phyloP scores from a whole-genome alignment of 2,888 invertebrate species.

The Nasonovia ribisnigri region DNA sequence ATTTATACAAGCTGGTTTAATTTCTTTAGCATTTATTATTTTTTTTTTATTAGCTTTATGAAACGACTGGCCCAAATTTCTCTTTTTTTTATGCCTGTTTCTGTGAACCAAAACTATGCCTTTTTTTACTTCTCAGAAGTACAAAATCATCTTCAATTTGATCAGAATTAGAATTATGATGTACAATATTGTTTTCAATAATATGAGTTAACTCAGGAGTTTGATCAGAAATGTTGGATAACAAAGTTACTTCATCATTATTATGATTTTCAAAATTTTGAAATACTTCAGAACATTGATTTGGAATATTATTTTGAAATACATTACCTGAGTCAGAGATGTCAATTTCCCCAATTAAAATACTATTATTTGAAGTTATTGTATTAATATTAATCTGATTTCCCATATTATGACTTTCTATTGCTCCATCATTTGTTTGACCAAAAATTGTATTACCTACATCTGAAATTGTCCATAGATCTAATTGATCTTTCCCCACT shows the following conservation, averaged over 20 bases:
- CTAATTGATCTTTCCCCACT: not conserved
- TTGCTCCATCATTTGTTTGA: not conserved
- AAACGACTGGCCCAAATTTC: not conserved
- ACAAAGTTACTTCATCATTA: not conserved
- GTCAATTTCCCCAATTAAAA: not conserved
- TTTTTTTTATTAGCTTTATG: not conserved
- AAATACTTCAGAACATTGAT: not conserved
- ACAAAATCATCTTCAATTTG: not conserved
- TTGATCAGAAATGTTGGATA: not conserved
- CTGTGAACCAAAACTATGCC: not conserved
- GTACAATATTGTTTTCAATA: not conserved
- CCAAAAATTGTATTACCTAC: not conserved
- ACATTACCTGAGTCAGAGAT: not conserved
- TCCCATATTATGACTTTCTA: not conserved
- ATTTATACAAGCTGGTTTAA: not conserved
- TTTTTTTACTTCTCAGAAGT: not conserved
- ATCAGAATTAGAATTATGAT: not conserved
- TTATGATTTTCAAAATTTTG: not conserved
- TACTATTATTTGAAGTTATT: slow-evolving; percentile 3
- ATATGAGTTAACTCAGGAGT: not conserved
- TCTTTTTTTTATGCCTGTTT: not conserved
- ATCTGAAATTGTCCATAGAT: not conserved
- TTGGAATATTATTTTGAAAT: not conserved
- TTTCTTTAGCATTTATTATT: not conserved
- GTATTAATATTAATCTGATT: not conserved